Evolutionary conservation across 2,888 invertebrate genomes (phyloP), one percentile per base, ranked within the genome.

Genomic region (Ernsta delagoae): DNA sequence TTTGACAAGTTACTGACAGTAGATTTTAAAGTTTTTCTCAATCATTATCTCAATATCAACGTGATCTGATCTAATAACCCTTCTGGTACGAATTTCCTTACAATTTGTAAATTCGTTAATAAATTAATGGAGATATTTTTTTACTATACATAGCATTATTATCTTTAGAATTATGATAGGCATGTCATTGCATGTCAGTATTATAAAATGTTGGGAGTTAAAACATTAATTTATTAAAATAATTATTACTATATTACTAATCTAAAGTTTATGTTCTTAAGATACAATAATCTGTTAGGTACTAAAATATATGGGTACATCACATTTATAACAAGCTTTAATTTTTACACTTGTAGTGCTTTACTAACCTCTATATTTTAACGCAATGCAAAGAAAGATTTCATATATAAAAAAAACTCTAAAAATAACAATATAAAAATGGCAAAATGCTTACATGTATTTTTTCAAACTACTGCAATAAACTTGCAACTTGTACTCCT

Each of bases 321-420:
- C 50, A 66, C 48, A 66, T 43, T 66, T 53, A 59, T 50, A 66
- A 60, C 59, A 59, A 60, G 66, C 53, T 59, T 36, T 60, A 34
- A 53, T 43, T 50, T 53, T 39, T 66, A 59, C 59, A 66, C 43
- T 53, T 60, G 59, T 41, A 59, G 53, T 60, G 53, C 66, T 59
- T 66, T 53, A n/a, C 53, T 48, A 48, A 65, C 50, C 16, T 34
- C 12, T 64, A 56, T 54, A 12, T 24, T 41, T 54, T 63, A 54
- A 66, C 60, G 12, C 60, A 66, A 59, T 60, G 41, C 43, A 9
- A 66, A 60, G 66, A 9, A 66, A 60, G 66, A 66, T 66, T 66
- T 60, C 59, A 66, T 60, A 66, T 34, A 31, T 31, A 31, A 31
- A 31, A 31, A 31, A 60, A 57, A 36, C 54, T 31, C 31, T 54